Conservation (phyloP, 2,888 invertebrate genomes). For the Helicoverpa assulta region DNA sequence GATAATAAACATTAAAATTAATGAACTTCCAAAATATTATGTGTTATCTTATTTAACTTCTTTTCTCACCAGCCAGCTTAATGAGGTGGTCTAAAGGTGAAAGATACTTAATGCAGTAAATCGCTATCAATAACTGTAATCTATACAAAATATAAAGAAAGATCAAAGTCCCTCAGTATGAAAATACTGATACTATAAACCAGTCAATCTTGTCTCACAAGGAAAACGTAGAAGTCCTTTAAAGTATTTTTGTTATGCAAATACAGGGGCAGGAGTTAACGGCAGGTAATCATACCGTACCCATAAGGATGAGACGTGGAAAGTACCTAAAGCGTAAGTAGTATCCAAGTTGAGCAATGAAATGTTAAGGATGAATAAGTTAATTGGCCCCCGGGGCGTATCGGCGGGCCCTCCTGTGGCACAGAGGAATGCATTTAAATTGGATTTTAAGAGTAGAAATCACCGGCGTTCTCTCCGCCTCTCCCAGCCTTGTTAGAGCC, state of each 20-base stretch:
- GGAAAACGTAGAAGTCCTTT: constrained; percentile 11
- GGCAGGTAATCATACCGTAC: constrained; percentile 59
- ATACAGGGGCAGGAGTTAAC: constrained; percentile 57
- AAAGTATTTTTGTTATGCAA: constrained; percentile 59
- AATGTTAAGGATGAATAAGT: constrained; percentile 90
- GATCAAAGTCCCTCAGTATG: too few species aligned
- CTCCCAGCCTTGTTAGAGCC: constrained; percentile 88
- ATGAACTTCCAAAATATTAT: constrained; percentile 1
- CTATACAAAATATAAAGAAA: background rate
- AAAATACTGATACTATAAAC: background rate
- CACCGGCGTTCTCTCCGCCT: constrained; percentile 85
- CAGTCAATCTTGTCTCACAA: constrained; percentile 15
- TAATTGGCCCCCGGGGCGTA: constrained; percentile 89
- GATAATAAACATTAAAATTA: constrained; percentile 29
- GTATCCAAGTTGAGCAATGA: constrained; percentile 87
- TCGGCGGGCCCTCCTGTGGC: constrained; percentile 88
- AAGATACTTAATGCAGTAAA: background rate
- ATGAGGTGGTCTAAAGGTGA: constrained; percentile 18
- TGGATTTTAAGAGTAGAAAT: constrained; percentile 91
- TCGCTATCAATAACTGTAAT: background rate
- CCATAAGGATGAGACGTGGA: constrained; percentile 69
- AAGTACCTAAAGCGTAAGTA: constrained; percentile 72
- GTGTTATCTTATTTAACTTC: constrained; percentile 10
- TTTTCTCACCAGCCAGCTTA: background rate
- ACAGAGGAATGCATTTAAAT: constrained; percentile 91